A percentile compares a stretch with the other conserved stretches of the same genome.
phyloP scores from a whole-genome alignment of 2,888 invertebrate species.

The Phania funesta region DNA sequence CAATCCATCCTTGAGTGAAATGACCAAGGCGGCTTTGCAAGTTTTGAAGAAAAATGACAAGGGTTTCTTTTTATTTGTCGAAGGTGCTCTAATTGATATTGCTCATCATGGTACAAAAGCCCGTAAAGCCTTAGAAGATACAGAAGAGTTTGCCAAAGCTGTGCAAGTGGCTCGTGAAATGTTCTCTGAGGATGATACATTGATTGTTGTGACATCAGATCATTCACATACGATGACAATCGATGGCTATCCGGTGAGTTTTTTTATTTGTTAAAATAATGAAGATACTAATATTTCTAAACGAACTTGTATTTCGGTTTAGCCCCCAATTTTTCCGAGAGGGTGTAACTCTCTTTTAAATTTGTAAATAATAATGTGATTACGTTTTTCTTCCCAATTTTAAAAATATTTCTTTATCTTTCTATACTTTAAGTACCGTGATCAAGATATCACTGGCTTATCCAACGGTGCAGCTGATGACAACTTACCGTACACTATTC shows the following conservation, averaged over 20 bases:
- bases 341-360: too few relatives aligned
- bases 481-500: conserved; percentile 84
- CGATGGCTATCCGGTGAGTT: conserved; percentile 87
- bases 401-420: not conserved
- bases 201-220: conserved; percentile 92
- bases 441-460: conserved; percentile 83
- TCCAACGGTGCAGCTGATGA: conserved; percentile 82
- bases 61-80: conserved; percentile 89
- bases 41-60: conserved; percentile 83
- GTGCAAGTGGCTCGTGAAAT: conserved; percentile 84
- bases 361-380: too few relatives aligned
- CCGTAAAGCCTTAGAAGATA: conserved; percentile 88
- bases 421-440: conserved; percentile 77
- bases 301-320: too few relatives aligned
- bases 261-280: not conserved
- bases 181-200: conserved; percentile 85
- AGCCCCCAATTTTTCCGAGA: too few relatives aligned
- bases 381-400: not conserved
- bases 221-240: conserved; percentile 90
- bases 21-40: conserved; percentile 85
- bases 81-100: conserved; percentile 82
- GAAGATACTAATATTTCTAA: too few relatives aligned
- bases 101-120: conserved; percentile 86
- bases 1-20: conserved; percentile 86
- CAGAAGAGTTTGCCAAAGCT: conserved; percentile 88